Evolutionary conservation across 1,140 invertebrate genomes (phyloP).

Genomic region (Caenorhabditis brenneri): DNA sequence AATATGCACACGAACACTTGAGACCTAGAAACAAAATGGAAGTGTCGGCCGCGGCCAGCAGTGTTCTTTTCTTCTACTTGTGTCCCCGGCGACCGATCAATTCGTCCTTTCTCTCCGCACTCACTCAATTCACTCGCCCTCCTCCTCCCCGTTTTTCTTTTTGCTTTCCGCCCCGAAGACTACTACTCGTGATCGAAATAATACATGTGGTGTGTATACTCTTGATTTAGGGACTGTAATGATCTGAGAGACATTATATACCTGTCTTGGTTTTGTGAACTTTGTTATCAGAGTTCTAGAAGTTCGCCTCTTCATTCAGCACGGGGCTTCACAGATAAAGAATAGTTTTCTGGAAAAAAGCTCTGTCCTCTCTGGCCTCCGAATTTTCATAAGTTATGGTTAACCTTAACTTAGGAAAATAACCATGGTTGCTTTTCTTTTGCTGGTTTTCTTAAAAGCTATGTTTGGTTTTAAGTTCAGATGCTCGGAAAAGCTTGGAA

Average conservation of each 20-base stretch:
- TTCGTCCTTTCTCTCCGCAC: constrained; percentile 32
- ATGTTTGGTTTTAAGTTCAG: too few relatives aligned
- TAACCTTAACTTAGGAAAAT: too few relatives aligned
- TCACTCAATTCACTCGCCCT: constrained; percentile 10
- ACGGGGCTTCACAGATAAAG: too few relatives aligned
- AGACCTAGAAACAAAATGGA: background rate
- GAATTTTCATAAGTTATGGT: too few relatives aligned
- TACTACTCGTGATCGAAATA: background rate
- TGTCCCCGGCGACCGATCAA: constrained; percentile 1
- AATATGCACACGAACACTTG: background rate
- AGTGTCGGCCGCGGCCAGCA: background rate
- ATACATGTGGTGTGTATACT: background rate
- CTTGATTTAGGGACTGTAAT: background rate
- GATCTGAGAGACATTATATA: background rate
- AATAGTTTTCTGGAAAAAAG: too few relatives aligned
- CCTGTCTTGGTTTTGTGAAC: too few relatives aligned
- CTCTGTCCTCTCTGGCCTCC: too few relatives aligned
- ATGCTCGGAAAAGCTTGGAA: too few relatives aligned
- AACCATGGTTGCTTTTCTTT: too few relatives aligned
- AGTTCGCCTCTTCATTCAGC: too few relatives aligned
- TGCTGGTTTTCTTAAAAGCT: too few relatives aligned
- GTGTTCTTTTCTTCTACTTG: background rate
- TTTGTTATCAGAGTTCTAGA: too few relatives aligned
- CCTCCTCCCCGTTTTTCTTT: background rate
- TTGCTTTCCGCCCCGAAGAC: background rate